phyloP scores from a whole-genome alignment of 2,797 vertebrate species.

The Anomalospiza imberbis region DNA sequence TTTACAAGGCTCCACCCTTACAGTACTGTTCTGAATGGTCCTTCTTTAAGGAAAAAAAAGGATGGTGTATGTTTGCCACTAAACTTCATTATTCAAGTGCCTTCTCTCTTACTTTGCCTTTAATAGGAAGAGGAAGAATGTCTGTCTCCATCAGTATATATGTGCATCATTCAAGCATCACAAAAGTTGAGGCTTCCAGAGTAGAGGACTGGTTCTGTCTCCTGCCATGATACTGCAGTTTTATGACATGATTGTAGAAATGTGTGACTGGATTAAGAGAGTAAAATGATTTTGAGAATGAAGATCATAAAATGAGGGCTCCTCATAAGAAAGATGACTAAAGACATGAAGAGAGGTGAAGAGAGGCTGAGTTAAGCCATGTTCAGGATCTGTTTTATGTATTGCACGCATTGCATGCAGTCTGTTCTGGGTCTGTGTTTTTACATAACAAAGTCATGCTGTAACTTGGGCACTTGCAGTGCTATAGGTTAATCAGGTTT shows the following conservation, averaged over 20 bases:
- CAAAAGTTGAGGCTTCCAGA: not conserved
- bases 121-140: not conserved
- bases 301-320: not conserved
- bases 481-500: conserved; percentile 5
- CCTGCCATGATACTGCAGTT: not conserved
- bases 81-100: not conserved
- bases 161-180: not conserved
- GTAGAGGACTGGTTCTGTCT: not conserved
- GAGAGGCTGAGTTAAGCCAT: not conserved
- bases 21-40: not conserved
- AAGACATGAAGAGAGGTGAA: not conserved
- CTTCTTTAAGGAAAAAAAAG: not conserved
- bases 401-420: not conserved
- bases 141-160: not conserved
- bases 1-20: not conserved
- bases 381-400: not conserved
- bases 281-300: not conserved
- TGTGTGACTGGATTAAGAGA: not conserved
- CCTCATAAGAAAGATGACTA: not conserved
- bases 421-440: not conserved
- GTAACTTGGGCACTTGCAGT: not conserved
- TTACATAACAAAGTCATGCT: not conserved
- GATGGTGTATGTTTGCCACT: not conserved
- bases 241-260: not conserved
- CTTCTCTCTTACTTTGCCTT: not conserved